phyloP scores from a whole-genome alignment of 2,113 vertebrate species.

The Phylloscopus trochiloides region DNA sequence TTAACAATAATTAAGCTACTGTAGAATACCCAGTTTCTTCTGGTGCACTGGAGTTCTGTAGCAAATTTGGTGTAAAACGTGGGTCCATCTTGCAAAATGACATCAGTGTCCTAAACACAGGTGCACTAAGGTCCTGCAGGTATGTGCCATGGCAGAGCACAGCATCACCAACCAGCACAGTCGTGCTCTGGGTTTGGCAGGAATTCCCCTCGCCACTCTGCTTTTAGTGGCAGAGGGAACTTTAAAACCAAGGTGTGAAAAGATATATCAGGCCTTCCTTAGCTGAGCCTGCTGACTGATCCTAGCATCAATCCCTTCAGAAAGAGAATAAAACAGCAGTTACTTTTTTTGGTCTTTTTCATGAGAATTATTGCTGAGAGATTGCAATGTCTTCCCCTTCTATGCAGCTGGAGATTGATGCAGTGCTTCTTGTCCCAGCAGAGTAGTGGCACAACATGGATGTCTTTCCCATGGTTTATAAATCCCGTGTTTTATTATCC shows the following conservation, averaged over 20 bases:
- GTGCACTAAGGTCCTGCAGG: fast-evolving
- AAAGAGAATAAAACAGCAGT: background rate
- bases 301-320: background rate
- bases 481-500: background rate
- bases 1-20: background rate
- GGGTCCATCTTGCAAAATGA: background rate
- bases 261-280: background rate
- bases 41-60: background rate
- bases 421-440: background rate
- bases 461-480: background rate
- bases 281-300: background rate
- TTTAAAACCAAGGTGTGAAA: background rate
- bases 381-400: background rate
- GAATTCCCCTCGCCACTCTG: background rate
- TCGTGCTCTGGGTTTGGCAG: background rate
- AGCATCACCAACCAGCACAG: background rate
- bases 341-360: background rate
- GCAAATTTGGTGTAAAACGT: background rate
- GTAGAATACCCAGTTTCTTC: background rate
- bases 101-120: fast-evolving
- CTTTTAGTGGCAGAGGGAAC: background rate
- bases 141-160: background rate
- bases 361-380: background rate
- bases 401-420: background rate
- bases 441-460: background rate